Conservation (phyloP, 35 echinoderm and acorn worm species). For the Apostichopus californicus region DNA sequence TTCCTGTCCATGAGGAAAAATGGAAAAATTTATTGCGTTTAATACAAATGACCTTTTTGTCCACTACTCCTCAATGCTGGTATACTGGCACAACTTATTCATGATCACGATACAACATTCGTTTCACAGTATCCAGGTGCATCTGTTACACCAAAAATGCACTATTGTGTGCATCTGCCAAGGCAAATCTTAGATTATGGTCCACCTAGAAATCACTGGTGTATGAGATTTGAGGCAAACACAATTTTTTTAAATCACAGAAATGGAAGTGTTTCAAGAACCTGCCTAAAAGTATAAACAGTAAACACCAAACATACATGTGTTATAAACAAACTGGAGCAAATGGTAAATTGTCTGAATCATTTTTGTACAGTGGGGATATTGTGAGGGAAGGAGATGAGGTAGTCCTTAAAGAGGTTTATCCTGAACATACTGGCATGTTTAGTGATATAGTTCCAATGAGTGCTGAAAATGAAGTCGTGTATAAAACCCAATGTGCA, state of each 20-base stretch:
- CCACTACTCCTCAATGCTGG: constrained; percentile 32
- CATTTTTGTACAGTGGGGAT: constrained; percentile 52
- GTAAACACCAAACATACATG: constrained; percentile 65
- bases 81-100: constrained; percentile 43
- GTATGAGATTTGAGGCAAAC: constrained; percentile 59
- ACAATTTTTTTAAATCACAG: constrained; percentile 25
- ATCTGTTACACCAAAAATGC: constrained; percentile 60
- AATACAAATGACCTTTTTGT: constrained; percentile 56
- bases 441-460: constrained; percentile 12
- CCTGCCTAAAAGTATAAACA: constrained; percentile 45
- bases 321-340: constrained; percentile 58
- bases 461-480: neutral
- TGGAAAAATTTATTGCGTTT: constrained; percentile 25
- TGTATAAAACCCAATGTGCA: constrained; percentile 37
- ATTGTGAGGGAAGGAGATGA: constrained; percentile 45
- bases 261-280: constrained; percentile 76
- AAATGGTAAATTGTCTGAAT: neutral
- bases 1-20: constrained; percentile 56
- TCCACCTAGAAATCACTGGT: constrained; percentile 43
- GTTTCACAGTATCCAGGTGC: constrained; percentile 21
- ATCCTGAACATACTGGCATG: constrained; percentile 30
- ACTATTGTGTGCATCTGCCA: constrained; percentile 56
- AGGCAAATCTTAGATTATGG: constrained; percentile 59
- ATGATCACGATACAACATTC: constrained; percentile 54
- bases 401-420: constrained; percentile 3